phyloP scores from a whole-genome alignment of 2,797 vertebrate species.

The Oryzias sinensis region DNA sequence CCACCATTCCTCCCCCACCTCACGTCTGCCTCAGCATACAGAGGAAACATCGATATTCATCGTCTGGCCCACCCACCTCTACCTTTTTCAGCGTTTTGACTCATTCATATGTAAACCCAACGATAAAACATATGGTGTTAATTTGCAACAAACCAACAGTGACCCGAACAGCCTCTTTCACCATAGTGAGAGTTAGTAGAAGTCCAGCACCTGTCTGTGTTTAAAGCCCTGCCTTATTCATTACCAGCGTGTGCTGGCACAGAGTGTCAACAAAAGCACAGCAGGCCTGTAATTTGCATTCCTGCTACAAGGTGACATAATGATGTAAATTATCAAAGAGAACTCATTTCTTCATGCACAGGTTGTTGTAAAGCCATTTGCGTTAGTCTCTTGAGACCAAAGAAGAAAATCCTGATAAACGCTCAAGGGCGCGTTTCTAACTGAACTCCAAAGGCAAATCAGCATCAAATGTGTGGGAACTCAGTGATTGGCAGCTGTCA shows the following conservation, averaged over 20 bases:
- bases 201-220: constrained; percentile 70
- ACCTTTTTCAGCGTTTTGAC: constrained; percentile 52
- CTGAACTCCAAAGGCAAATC: constrained; percentile 70
- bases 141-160: constrained; percentile 78
- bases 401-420: constrained; percentile 66
- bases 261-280: constrained; percentile 68
- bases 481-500: constrained; percentile 73
- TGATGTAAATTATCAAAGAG: constrained; percentile 76
- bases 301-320: constrained; percentile 70
- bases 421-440: constrained; percentile 65
- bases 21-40: constrained; percentile 13
- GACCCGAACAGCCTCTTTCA: constrained; percentile 67
- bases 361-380: constrained; percentile 61
- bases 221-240: constrained; percentile 74
- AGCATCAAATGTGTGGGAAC: constrained; percentile 54
- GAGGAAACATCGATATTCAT: constrained; percentile 67
- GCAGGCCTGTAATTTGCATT: constrained; percentile 69
- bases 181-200: constrained; percentile 56
- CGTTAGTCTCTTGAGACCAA: constrained; percentile 62
- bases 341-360: constrained; percentile 53
- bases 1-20: constrained; percentile 13
- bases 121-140: constrained; percentile 75
- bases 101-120: constrained; percentile 76
- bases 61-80: constrained; percentile 43
- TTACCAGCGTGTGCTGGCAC: constrained; percentile 68